Percentiles rank a stretch among this genome's conserved stretches.
phyloP scores from a whole-genome alignment of 2,888 invertebrate genomes.

The Chrysolina americana region DNA sequence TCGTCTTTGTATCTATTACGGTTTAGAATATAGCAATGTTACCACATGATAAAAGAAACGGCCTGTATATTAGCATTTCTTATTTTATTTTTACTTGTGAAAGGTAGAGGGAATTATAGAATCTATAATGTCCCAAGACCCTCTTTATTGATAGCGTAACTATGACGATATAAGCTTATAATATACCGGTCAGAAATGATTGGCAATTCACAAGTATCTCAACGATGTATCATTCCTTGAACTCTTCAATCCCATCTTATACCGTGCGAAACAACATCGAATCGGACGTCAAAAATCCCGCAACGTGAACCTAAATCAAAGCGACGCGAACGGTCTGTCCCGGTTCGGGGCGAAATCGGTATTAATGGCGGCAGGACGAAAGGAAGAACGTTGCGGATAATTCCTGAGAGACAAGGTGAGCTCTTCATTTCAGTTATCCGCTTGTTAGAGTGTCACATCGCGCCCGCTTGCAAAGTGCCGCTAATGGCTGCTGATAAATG shows the following conservation, averaged over 20 bases:
- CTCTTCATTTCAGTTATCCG: conserved; percentile 67
- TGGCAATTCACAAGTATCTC: too few relatives aligned
- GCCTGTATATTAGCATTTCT: too few relatives aligned
- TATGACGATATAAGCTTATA: too few relatives aligned
- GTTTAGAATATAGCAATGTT: too few relatives aligned
- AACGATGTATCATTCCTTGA: too few relatives aligned
- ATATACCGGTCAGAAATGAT: too few relatives aligned
- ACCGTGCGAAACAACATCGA: neutral
- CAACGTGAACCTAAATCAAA: conserved; percentile 1
- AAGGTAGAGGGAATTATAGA: too few relatives aligned
- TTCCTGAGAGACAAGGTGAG: conserved; percentile 65
- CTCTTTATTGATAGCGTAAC: too few relatives aligned
- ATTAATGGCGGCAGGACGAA: conserved; percentile 52
- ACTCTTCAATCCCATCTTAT: neutral
- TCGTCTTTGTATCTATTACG: too few relatives aligned
- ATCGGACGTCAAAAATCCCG: neutral
- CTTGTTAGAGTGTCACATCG: conserved; percentile 65
- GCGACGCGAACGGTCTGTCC: conserved; percentile 10
- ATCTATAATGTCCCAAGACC: too few relatives aligned
- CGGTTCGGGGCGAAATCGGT: conserved; percentile 41
- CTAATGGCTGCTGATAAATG: conserved; percentile 66
- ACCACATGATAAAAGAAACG: too few relatives aligned
- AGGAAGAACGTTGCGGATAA: conserved; percentile 59
- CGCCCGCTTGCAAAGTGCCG: conserved; percentile 64
- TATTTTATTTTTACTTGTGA: too few relatives aligned